phyloP scores from a whole-genome alignment of 2,113 vertebrate genomes.

The Python bivittatus region DNA sequence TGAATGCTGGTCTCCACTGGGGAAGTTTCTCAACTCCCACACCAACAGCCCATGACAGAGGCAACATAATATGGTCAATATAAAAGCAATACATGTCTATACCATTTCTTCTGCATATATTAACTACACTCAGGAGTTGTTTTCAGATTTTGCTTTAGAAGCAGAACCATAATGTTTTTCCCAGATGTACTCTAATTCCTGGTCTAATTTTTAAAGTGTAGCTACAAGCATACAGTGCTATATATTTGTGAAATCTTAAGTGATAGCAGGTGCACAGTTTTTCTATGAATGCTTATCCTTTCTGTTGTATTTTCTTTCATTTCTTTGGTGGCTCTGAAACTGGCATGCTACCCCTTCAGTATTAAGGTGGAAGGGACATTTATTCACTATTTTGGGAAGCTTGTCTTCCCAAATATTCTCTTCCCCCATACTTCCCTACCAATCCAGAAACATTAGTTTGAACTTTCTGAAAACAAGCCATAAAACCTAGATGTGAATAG shows the following conservation, averaged over 20 bases:
- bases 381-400: background rate
- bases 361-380: background rate
- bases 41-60: background rate
- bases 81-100: background rate
- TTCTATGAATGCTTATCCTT: background rate
- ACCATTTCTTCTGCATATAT: background rate
- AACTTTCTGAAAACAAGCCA: background rate
- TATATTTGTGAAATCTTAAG: background rate
- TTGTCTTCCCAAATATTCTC: background rate
- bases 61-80: background rate
- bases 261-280: background rate
- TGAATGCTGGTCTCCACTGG: background rate
- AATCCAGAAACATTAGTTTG: background rate
- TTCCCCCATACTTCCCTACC: background rate
- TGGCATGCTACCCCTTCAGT: background rate
- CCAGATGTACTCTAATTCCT: background rate
- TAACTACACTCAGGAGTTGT: background rate
- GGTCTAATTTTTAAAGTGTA: background rate
- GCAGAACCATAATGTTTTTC: background rate
- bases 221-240: background rate
- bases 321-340: background rate
- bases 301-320: background rate
- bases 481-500: background rate
- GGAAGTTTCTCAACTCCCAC: background rate
- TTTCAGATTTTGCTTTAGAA: slow-evolving; percentile 1